Evolutionary conservation across 2,888 invertebrate species (phyloP).

Genomic region (Sphecodes monilicornis): DNA sequence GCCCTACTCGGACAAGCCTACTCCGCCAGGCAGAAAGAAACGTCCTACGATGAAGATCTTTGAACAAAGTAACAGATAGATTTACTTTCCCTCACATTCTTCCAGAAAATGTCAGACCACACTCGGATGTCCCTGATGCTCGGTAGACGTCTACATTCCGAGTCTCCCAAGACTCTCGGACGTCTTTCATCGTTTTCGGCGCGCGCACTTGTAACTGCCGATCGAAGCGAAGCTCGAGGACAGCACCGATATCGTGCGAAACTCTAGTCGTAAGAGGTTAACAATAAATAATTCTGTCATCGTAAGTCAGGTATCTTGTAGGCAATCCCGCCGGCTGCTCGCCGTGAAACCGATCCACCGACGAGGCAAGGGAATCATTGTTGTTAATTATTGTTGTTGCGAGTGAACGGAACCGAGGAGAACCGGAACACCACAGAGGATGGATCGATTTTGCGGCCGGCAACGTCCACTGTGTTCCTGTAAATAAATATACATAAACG

Average conservation of each 20-base stretch:
- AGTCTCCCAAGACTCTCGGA: background rate
- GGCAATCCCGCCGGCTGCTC: slow-evolving; percentile 55
- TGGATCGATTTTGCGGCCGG: slow-evolving; percentile 46
- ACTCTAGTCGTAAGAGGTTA: slow-evolving; percentile 52
- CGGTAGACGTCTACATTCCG: background rate
- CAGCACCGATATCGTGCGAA: background rate
- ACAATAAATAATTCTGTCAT: slow-evolving; percentile 63
- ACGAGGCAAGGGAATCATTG: slow-evolving; percentile 9
- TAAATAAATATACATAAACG: slow-evolving; percentile 70
- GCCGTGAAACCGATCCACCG: slow-evolving; percentile 56
- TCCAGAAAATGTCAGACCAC: background rate
- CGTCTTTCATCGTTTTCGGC: background rate
- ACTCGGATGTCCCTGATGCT: background rate
- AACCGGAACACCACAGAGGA: background rate
- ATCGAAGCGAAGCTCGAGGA: background rate
- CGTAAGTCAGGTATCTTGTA: slow-evolving; percentile 69
- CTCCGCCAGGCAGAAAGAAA: no score
- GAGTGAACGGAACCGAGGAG: background rate
- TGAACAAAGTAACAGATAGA: no score
- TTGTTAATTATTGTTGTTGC: slow-evolving; percentile 47
- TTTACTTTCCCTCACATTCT: no score
- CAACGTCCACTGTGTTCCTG: slow-evolving; percentile 65
- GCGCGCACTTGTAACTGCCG: background rate
- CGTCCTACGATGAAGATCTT: no score
- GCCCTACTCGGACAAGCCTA: no score